phyloP scores from a whole-genome alignment of 1,140 invertebrate species.

The Matsumurasca onukii region DNA sequence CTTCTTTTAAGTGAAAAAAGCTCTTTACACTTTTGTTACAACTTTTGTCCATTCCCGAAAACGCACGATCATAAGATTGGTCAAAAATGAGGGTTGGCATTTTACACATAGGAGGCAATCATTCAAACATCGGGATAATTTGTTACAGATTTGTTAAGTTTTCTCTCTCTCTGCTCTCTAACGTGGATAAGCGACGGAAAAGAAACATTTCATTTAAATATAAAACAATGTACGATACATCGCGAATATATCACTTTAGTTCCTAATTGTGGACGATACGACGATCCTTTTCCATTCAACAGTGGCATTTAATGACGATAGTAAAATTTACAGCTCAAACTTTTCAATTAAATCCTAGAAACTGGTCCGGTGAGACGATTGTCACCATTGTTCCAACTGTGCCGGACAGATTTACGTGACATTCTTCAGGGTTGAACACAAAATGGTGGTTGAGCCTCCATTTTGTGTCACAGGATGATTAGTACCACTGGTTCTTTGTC shows the following conservation, averaged over 20 bases:
- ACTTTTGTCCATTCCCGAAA: conserved; percentile 15
- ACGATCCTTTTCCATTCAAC: too few species aligned
- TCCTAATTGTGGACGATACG: too few species aligned
- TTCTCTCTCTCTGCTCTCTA: conserved; percentile 1
- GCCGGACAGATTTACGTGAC: neutral
- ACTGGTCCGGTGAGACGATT: neutral
- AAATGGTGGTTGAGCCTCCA: conserved; percentile 25
- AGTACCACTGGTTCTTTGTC: conserved; percentile 8
- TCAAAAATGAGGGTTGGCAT: conserved; percentile 15
- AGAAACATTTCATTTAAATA: conserved; percentile 10
- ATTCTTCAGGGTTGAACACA: conserved; percentile 17
- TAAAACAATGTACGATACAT: conserved; percentile 23
- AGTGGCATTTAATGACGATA: conserved; percentile 18
- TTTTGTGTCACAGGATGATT: conserved; percentile 12
- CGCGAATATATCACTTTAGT: conserved; percentile 17
- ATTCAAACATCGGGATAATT: neutral
- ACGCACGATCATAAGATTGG: conserved; percentile 8
- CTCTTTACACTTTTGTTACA: neutral
- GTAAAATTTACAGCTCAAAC: too few species aligned
- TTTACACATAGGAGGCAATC: neutral
- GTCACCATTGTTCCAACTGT: neutral
- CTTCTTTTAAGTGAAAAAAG: too few species aligned
- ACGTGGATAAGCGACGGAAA: conserved; percentile 17
- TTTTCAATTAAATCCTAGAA: neutral
- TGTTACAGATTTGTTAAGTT: conserved; percentile 2